Evolutionary conservation across 2,888 invertebrate species (phyloP).

Genomic region (Apocheima hispidaria): DNA sequence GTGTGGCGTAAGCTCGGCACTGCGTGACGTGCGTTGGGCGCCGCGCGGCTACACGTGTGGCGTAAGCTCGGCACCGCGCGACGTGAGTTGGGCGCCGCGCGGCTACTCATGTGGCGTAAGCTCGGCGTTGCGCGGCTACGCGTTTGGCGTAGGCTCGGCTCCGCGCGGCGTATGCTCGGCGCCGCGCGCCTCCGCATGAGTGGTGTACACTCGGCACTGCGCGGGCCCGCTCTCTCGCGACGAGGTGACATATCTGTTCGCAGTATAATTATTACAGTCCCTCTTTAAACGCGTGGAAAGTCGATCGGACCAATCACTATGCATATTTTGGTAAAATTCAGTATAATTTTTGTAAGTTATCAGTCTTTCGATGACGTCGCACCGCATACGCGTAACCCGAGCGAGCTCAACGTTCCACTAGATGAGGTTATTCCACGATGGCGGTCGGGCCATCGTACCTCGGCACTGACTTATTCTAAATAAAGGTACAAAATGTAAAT

Average conservation of each 20-base stretch:
- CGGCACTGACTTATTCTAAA: conserved; percentile 44
- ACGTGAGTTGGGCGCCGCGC: too few relatives aligned
- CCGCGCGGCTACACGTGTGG: too few relatives aligned
- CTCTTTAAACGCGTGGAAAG: conserved; percentile 11
- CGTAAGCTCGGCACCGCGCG: too few relatives aligned
- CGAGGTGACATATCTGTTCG: not conserved
- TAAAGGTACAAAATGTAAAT: conserved; percentile 39
- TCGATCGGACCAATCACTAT: conserved; percentile 19
- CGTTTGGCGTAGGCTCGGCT: too few relatives aligned
- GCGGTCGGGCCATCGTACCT: conserved; percentile 24
- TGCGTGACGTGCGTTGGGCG: too few relatives aligned
- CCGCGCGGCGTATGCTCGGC: too few relatives aligned
- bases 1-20: too few relatives aligned
- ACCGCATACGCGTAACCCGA: not conserved
- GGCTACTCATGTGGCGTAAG: too few relatives aligned
- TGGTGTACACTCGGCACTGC: too few relatives aligned
- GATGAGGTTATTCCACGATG: conserved; percentile 10
- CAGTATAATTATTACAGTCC: not conserved
- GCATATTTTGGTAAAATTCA: conserved; percentile 11
- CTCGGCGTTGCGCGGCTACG: too few relatives aligned
- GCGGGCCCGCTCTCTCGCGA: not conserved
- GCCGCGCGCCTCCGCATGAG: too few relatives aligned
- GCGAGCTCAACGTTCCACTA: conserved; percentile 9
- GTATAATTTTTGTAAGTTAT: conserved; percentile 1
- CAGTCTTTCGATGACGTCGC: not conserved